Evolutionary conservation across 2,113 vertebrate species (phyloP), one percentile per base, ranked within the genome.

Genomic region (Formicarius rufipectus): DNA sequence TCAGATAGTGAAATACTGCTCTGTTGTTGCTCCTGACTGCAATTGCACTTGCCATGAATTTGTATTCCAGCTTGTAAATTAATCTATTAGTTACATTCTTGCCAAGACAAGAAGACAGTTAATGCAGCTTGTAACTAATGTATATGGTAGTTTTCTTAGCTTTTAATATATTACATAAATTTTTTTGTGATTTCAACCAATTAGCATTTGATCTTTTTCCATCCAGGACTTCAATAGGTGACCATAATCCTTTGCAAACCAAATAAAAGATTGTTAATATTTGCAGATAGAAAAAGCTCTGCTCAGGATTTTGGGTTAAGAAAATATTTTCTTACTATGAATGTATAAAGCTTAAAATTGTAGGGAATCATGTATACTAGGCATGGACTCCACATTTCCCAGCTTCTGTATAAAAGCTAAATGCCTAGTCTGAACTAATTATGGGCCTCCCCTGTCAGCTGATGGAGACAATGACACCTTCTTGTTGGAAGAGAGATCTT

Each of bases 1-100:
- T 95, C 95, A 95, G 72, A 82, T 18, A 60, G 64, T 82, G 81
- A 96, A 94, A 94, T 60, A 92, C 75, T 89, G 49, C 82, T 75
- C 72, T 74, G 58, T 42, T 71, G 33, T 63, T 94, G 33, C 68
- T 84, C 42, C 77, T 92, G 80, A 91, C 84, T 93, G 45, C 90
- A 96, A 84, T 87, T 12, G 3, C 49, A 60, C 59, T 56, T 79
- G 49, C 68, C 39, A 81, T 56, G 92, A 73, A 87, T 91, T 96
- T 96, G 50, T 78, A 84, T 83, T 94, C 64, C 56, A 8, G 30
- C 35, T 50, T 87, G 53, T 33, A 91, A 89, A 33, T 66, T 64
- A 86, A 68, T 62, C 18, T 86, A 81, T 88, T 91, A 80, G 63
- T 85, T 79, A 69, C 27, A 66, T 74, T 92, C 96, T 66, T 85